Evolutionary conservation across 2,888 invertebrate species (phyloP).

Genomic region (Trypoxylon attenuatum): DNA sequence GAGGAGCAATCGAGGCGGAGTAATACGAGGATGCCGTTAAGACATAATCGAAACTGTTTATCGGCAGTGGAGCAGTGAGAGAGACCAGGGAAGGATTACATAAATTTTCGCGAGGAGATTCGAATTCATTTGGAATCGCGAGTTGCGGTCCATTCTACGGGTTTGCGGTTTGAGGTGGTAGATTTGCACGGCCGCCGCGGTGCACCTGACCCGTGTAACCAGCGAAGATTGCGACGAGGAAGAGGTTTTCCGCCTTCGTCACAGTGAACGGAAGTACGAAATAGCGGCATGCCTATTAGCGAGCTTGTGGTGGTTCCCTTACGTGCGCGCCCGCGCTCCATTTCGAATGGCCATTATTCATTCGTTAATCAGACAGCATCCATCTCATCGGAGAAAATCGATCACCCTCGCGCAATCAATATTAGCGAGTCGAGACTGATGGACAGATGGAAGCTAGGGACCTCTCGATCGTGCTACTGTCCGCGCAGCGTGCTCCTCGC

Average conservation of each 20-base stretch:
- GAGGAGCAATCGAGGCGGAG: no score
- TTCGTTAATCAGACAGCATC: conserved; percentile 32
- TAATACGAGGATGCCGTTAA: background rate
- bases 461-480: no score
- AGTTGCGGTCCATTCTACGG: conserved; percentile 1
- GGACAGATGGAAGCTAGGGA: background rate
- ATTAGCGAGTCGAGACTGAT: background rate
- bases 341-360: conserved; percentile 34
- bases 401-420: background rate
- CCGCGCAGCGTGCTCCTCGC: no score
- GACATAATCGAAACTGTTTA: background rate
- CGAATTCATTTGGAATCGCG: conserved; percentile 18
- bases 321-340: no score
- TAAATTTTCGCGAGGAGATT: conserved; percentile 23
- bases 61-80: background rate
- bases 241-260: conserved; percentile 8
- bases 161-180: conserved; percentile 7
- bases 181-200: background rate
- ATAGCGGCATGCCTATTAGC: conserved; percentile 21
- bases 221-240: conserved; percentile 20
- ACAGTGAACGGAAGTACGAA: conserved; percentile 28
- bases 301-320: no score
- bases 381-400: background rate
- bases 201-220: conserved; percentile 30
- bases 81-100: conserved; percentile 9